These are phyloP conservation scores for Catharus bicknelli DNA, from an alignment of 2,113 vertebrate species.

Conservation along the genomic window DNA sequence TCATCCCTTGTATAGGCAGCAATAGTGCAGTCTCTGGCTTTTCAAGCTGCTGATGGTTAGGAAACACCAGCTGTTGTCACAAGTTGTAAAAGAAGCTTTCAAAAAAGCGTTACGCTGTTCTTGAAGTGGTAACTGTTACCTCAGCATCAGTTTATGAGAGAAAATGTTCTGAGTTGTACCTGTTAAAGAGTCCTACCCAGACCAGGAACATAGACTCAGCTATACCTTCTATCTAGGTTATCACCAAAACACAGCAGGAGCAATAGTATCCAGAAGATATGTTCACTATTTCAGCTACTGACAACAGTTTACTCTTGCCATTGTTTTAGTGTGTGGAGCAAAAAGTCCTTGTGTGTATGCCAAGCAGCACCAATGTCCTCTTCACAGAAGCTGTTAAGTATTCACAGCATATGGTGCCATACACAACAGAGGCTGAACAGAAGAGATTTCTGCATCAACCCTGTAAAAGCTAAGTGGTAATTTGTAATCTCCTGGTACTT, in stretches of 20 bases:
- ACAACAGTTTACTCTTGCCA: neutral
- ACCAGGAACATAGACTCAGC: neutral
- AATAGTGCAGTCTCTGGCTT: neutral
- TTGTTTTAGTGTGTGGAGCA: neutral
- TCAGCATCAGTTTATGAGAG: neutral
- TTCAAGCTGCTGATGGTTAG: fast-evolving
- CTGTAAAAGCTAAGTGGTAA: neutral
- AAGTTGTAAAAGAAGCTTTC: neutral
- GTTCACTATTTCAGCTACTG: neutral
- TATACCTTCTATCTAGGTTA: neutral
- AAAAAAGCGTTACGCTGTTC: neutral
- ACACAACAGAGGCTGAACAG: neutral
- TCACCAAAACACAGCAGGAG: neutral
- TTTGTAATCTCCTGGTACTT: neutral
- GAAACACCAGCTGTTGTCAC: neutral
- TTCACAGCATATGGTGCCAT: neutral
- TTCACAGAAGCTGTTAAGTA: neutral
- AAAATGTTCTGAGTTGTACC: neutral
- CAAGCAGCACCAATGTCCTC: neutral
- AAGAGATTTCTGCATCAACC: neutral
- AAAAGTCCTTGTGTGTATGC: neutral
- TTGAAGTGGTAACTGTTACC: neutral
- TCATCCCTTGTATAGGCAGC: neutral
- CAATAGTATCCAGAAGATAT: neutral
- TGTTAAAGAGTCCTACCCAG: neutral